A percentile compares a stretch with the other conserved stretches of the same genome.
Evolutionary conservation across 1,140 invertebrate genomes (phyloP).

Genomic region (Branchinecta lynchi): DNA sequence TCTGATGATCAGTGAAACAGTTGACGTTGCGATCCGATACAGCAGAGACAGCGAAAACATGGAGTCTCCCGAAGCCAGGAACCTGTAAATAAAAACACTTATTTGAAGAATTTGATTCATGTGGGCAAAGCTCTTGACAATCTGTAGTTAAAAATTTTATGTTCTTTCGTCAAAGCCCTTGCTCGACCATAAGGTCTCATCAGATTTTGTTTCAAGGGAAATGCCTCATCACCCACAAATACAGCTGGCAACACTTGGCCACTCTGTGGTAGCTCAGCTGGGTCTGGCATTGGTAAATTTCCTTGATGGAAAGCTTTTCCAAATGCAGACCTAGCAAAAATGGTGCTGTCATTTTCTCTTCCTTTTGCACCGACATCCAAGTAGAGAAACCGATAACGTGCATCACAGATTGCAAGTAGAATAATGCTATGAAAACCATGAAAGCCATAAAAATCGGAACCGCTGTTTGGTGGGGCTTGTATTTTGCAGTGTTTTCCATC

Average conservation of each 20-base stretch:
- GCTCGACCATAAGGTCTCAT: conserved; percentile 29
- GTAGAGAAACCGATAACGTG: conserved; percentile 30
- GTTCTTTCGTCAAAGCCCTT: conserved; percentile 16
- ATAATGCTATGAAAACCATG: conserved; percentile 28
- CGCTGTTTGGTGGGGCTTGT: conserved; percentile 26
- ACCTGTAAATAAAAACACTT: conserved; percentile 19
- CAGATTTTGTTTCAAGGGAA: conserved; percentile 27
- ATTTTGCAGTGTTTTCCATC: conserved; percentile 33
- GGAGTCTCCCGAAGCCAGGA: conserved; percentile 25
- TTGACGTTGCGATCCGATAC: conserved; percentile 24
- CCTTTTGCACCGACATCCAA: conserved; percentile 30
- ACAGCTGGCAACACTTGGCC: conserved; percentile 24
- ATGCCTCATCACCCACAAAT: conserved; percentile 31
- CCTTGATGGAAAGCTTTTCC: conserved; percentile 21
- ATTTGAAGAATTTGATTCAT: too few species aligned
- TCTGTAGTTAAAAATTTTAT: conserved; percentile 29
- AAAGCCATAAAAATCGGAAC: conserved; percentile 19
- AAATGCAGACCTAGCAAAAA: conserved; percentile 26
- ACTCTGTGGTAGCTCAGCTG: conserved; percentile 22
- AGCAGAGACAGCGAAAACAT: conserved; percentile 21
- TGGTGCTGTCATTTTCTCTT: conserved; percentile 28
- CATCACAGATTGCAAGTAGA: conserved; percentile 29
- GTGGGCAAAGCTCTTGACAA: background rate
- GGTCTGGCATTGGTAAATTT: conserved; percentile 21
- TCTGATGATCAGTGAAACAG: conserved; percentile 20